phyloP scores from a whole-genome alignment of 2,888 invertebrate genomes.

The Nezara viridula region DNA sequence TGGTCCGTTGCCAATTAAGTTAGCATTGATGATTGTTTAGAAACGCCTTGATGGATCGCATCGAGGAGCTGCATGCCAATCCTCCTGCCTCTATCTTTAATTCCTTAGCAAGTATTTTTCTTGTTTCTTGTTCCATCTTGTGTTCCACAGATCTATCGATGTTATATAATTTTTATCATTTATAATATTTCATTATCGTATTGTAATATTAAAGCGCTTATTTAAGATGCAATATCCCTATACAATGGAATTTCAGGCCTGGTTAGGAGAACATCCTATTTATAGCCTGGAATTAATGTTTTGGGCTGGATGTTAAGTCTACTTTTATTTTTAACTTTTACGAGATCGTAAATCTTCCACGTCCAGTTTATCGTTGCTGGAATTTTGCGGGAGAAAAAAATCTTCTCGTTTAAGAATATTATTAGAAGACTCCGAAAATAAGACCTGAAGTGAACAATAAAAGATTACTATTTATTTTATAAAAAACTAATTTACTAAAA shows the following conservation, averaged over 20 bases:
- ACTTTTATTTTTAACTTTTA: conserved; percentile 1
- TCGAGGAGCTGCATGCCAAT: too few relatives aligned
- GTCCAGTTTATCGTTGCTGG: neutral
- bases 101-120: too few relatives aligned
- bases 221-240: too few relatives aligned
- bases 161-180: too few relatives aligned
- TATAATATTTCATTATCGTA: too few relatives aligned
- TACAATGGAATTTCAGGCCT: too few relatives aligned
- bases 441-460: neutral
- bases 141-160: too few relatives aligned
- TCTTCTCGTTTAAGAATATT: neutral
- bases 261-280: neutral
- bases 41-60: neutral
- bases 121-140: too few relatives aligned
- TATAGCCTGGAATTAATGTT: neutral
- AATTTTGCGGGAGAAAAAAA: neutral
- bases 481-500: too few relatives aligned
- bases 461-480: too few relatives aligned
- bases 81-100: too few relatives aligned
- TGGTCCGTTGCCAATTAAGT: neutral
- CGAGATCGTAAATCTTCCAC: neutral
- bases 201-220: too few relatives aligned
- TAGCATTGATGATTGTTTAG: neutral
- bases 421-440: neutral
- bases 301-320: neutral